Evolutionary conservation across 2,888 invertebrate genomes (phyloP).

Genomic region (Iphiclides podalirius): DNA sequence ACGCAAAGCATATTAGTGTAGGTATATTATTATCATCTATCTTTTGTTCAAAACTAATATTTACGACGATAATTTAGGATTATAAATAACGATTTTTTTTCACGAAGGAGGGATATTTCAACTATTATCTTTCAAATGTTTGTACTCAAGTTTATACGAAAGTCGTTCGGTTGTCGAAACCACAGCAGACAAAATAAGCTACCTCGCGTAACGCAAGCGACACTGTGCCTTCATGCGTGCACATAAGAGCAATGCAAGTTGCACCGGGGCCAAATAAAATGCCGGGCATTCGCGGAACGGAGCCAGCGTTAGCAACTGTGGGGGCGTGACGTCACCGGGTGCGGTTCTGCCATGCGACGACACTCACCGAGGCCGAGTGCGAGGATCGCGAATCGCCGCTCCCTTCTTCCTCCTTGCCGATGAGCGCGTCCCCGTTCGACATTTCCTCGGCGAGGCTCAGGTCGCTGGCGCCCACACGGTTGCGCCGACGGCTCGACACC

Average conservation of each 20-base stretch:
- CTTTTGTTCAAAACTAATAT: too few species aligned
- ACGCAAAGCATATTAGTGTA: too few species aligned
- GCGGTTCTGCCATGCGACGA: conserved; percentile 48
- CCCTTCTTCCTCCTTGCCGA: conserved; percentile 71
- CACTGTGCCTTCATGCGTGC: conserved; percentile 35
- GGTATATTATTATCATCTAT: too few species aligned
- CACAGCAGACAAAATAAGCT: conserved; percentile 18
- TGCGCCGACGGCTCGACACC: conserved; percentile 80
- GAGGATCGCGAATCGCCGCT: conserved; percentile 74
- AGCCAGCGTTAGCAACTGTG: conserved; percentile 44
- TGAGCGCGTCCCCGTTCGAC: conserved; percentile 47
- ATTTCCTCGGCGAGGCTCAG: conserved; percentile 54
- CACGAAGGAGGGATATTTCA: too few species aligned
- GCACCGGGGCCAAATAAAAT: conserved; percentile 33
- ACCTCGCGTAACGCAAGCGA: conserved; percentile 30
- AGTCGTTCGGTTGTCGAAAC: conserved; percentile 2
- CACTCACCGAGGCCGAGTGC: conserved; percentile 68
- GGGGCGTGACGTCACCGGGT: conserved; percentile 68
- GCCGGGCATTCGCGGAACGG: conserved; percentile 26
- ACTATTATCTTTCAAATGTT: too few species aligned
- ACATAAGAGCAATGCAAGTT: conserved; percentile 36
- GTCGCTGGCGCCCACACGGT: conserved; percentile 88
- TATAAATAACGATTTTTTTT: too few species aligned
- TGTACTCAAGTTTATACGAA: too few species aligned
- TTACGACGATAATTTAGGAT: too few species aligned